A percentile compares a stretch with the other conserved stretches of the same genome.
Evolutionary conservation across 2,797 vertebrate species (phyloP).

Genomic region (Chaunax sp.): DNA sequence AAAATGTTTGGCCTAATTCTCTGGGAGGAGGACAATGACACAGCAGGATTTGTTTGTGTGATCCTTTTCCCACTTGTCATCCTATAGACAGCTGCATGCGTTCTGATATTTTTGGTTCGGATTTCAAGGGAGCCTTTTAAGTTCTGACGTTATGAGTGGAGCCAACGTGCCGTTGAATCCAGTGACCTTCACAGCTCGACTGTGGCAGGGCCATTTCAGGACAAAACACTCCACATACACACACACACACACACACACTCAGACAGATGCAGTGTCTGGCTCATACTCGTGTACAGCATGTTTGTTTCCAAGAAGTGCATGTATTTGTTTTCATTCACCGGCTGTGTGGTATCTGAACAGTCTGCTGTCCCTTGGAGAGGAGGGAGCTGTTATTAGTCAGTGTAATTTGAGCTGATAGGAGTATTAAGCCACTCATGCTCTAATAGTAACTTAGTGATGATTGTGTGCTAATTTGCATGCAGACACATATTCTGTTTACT

Average conservation of each 20-base stretch:
- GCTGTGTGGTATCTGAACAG: slow-evolving; percentile 26
- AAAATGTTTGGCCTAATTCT: neutral
- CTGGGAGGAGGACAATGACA: neutral
- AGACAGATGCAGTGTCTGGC: slow-evolving; percentile 18
- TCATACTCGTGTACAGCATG: slow-evolving; percentile 25
- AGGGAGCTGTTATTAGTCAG: slow-evolving; percentile 39
- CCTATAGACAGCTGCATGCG: neutral
- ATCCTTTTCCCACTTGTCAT: neutral
- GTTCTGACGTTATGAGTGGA: slow-evolving; percentile 16
- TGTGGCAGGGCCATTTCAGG: slow-evolving; percentile 26
- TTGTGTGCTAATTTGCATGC: slow-evolving; percentile 12
- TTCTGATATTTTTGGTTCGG: slow-evolving; percentile 9
- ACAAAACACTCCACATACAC: slow-evolving; percentile 3
- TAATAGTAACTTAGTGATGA: slow-evolving; percentile 19
- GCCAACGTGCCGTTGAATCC: neutral
- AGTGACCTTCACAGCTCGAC: slow-evolving; percentile 37
- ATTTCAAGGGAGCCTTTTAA: slow-evolving; percentile 24
- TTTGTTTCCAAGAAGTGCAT: slow-evolving; percentile 60
- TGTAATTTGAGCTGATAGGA: slow-evolving; percentile 58
- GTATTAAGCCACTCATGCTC: slow-evolving; percentile 23
- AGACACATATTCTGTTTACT: slow-evolving; percentile 17
- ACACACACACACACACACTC: neutral
- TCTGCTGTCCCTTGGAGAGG: slow-evolving; percentile 20
- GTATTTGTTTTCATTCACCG: slow-evolving; percentile 56
- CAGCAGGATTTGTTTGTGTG: neutral